Base-by-base conservation (phyloP, 2,888 invertebrate genomes). In the Nymphalis polychloros region DNA sequence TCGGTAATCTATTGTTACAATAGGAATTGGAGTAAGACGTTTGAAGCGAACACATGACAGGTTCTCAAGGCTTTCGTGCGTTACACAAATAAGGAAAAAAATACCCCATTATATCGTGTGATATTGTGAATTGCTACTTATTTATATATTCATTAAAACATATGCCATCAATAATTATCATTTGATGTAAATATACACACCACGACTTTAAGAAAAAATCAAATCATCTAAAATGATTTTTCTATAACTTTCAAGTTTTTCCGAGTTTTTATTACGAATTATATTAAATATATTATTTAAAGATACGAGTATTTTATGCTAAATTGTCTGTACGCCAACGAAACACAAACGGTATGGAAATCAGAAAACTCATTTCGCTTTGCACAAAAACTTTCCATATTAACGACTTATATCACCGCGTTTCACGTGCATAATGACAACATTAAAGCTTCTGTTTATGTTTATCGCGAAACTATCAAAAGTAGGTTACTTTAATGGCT, bases 311-410 rank as follows among this genome's bases (percentile, higher is more conserved):
- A 17, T 17, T 55, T 55, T n/a, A 55, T 55, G 53, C 27, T 55
- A 50, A 50, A 55, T 31, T 19, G 10, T 13, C n/a, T 10, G 13
- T 52, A 61, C 61, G 48, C 59, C 47, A 64, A 47, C 61, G 46
- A 49, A 69, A 65, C 63, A 67, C 67, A 67, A 67, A 72, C 70
- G 70, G 66, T 72, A 74, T 70, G 64, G 64, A 66, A 71, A 73
- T 73, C 76, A 74, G 50, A 60, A 71, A 76, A 77, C 73, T 71
- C 73, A 72, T 63, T 68, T 60, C 63, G 59, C 60, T 53, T 31
- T 55, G 63, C 68, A 80, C 81, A 80, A 81, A 83, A 86, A 87
- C 77, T 86, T 88, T 84, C 78, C 79, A 81, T 83, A 84, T 85
- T 84, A 84, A 80, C 73, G 68, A 73, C 77, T 78, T 77, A 78